phyloP scores from a whole-genome alignment of 2,113 vertebrate species.

The Gasterosteus aculeatus region DNA sequence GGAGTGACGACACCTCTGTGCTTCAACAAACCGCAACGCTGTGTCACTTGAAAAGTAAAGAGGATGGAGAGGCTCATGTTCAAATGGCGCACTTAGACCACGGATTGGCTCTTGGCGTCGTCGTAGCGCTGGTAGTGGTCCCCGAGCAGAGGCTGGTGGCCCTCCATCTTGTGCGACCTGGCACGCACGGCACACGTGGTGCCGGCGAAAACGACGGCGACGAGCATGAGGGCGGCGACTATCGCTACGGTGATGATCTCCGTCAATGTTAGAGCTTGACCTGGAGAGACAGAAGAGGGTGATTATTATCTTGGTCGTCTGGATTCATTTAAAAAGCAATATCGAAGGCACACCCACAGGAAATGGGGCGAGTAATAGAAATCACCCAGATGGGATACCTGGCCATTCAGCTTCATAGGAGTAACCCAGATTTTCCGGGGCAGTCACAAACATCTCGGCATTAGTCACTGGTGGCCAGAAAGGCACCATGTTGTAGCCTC shows the following conservation, averaged over 20 bases:
- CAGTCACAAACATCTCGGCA: conserved; percentile 92
- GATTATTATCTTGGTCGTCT: background rate
- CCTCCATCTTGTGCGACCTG: conserved; percentile 82
- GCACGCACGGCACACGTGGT: conserved; percentile 83
- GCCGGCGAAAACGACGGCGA: conserved; percentile 85
- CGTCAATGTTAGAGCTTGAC: conserved; percentile 82
- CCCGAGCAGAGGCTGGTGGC: conserved; percentile 89
- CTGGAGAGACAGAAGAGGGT: conserved; percentile 65
- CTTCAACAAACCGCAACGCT: background rate
- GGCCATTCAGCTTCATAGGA: conserved; percentile 93
- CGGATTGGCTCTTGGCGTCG: conserved; percentile 86
- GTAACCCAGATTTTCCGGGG: conserved; percentile 93
- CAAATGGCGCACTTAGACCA: conserved; percentile 77
- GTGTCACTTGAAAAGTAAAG: background rate
- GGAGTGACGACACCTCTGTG: conserved; percentile 6
- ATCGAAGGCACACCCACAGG: background rate
- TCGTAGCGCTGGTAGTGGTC: conserved; percentile 94
- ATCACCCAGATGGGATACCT: conserved; percentile 71
- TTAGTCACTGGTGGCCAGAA: conserved; percentile 97
- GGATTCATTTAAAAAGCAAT: background rate
- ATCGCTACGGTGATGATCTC: conserved; percentile 92
- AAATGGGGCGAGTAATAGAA: background rate
- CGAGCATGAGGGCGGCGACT: conserved; percentile 85
- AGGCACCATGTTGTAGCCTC: conserved; percentile 95
- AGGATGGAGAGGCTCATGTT: conserved; percentile 18